Conservation (phyloP, 2,113 vertebrate genomes). For the Paramisgurnus dabryanus region DNA sequence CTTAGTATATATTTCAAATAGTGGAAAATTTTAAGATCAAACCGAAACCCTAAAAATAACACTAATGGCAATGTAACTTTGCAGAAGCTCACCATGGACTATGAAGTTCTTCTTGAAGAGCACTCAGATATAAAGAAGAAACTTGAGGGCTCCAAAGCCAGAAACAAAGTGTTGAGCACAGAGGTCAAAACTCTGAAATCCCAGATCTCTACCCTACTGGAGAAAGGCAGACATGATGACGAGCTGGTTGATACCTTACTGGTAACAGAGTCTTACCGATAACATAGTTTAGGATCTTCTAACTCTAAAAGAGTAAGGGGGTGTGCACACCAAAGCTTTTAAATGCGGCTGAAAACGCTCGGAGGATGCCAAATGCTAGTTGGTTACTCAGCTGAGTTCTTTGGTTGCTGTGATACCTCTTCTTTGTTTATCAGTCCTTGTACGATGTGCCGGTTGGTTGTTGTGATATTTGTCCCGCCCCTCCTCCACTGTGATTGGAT, state of each 20-base stretch:
- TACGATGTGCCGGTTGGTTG: no score
- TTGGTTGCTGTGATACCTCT: no score
- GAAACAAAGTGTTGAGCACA: conserved; percentile 78
- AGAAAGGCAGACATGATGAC: conserved; percentile 87
- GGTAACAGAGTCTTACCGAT: conserved; percentile 87
- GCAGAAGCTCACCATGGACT: conserved; percentile 77
- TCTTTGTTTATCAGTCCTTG: no score
- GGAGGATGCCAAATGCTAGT: no score
- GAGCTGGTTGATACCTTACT: conserved; percentile 85
- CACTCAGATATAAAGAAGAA: conserved; percentile 81
- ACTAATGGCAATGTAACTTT: not conserved
- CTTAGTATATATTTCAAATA: no score
- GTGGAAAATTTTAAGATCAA: no score
- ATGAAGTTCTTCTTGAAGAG: conserved; percentile 77
- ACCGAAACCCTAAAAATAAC: not conserved
- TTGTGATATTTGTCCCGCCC: no score
- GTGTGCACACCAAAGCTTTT: no score
- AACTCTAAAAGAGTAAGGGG: no score
- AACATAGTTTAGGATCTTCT: not conserved
- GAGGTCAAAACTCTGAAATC: conserved; percentile 83
- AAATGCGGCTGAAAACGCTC: no score
- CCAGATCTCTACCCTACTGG: conserved; percentile 81
- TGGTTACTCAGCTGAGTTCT: no score
- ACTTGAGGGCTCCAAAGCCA: conserved; percentile 77
- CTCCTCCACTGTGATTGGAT: no score